Base-by-base conservation (phyloP, 1,140 invertebrate species). In the Nomia melanderi region DNA sequence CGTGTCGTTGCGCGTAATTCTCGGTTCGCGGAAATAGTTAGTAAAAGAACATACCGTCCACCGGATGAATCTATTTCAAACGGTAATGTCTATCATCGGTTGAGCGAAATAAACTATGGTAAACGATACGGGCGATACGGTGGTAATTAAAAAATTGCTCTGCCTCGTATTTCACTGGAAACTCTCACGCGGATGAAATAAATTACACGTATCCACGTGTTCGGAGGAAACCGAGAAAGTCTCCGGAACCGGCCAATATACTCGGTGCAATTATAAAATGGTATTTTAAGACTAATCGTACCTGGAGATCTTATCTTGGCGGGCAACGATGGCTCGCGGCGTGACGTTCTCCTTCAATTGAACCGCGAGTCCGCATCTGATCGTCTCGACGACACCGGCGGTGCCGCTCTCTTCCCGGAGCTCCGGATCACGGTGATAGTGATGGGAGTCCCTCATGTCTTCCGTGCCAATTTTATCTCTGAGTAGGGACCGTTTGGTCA, bases 381-480 rank as follows among this genome's bases (percentile, higher is more conserved):
- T 96, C 0, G 96, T 95, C 88, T 97, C 97, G 1, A 98, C 94
- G 73, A 97, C 95, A 31, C 95, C 95, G 29, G 96, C 96, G 59
- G 97, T 97, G 69, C 97, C 97, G 57, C 97, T 96, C 92, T 97
- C 97, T 91, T 98, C 97, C 67, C 96, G 92, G 63, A 96, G 89
- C 86, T 97, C 91, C 3, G 89, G 83, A 76, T 92, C 89, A 4
- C 82, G 82, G 8, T 91, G 86, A 77, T 91, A 91, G 29, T 86
- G 82, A 82, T 92, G 91, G 0, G 89, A 91, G 72, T 92, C 91
- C 36, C 90, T 83, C 88, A 91, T 91, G 82, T 92, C 91, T 60
- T 91, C 90, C 11, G 77, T 60, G n/a, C 81, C 87, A 20, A 89
- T 75, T 29, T 93, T 92, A 79, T 93, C 91, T 66, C 89, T 93